These are phyloP conservation scores for Lasius platythorax DNA, from an alignment of 2,888 invertebrate genomes.

Conservation along the genomic window DNA sequence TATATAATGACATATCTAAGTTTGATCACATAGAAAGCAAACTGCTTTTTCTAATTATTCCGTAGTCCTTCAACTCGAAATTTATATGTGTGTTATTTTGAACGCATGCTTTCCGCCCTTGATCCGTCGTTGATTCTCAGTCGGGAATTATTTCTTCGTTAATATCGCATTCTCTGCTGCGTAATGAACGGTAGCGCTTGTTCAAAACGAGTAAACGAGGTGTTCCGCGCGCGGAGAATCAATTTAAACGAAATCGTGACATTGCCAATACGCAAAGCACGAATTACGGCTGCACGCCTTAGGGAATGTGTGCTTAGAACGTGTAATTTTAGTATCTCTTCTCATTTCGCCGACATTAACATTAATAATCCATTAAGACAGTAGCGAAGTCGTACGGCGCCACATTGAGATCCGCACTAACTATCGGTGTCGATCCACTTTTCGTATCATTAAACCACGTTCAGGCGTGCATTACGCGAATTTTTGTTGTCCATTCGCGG, in stretches of 20 bases:
- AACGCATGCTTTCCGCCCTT: neutral
- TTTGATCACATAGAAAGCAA: neutral
- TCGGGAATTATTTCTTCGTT: neutral
- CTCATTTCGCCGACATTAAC: conserved; percentile 69
- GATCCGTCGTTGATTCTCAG: neutral
- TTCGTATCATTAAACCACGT: conserved; percentile 51
- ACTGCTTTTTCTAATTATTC: neutral
- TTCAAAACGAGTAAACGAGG: conserved; percentile 49
- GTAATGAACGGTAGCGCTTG: conserved; percentile 27
- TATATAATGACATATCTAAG: neutral
- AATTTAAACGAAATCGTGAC: conserved; percentile 63
- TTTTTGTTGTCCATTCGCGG: conserved; percentile 1
- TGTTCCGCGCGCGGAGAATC: conserved; percentile 23
- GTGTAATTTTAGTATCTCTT: conserved; percentile 67
- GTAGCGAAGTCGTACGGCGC: conserved; percentile 55
- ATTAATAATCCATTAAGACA: conserved; percentile 74
- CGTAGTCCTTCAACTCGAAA: neutral
- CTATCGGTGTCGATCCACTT: conserved; percentile 46
- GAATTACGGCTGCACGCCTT: conserved; percentile 53
- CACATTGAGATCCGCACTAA: conserved; percentile 52
- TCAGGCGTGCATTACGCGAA: conserved; percentile 44
- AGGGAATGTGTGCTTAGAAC: conserved; percentile 57
- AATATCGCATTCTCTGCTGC: conserved; percentile 13
- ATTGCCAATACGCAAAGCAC: conserved; percentile 38
- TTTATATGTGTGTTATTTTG: conserved; percentile 27